Conservation (phyloP, 2,113 vertebrate genomes). For the Centropus unirufus region DNA sequence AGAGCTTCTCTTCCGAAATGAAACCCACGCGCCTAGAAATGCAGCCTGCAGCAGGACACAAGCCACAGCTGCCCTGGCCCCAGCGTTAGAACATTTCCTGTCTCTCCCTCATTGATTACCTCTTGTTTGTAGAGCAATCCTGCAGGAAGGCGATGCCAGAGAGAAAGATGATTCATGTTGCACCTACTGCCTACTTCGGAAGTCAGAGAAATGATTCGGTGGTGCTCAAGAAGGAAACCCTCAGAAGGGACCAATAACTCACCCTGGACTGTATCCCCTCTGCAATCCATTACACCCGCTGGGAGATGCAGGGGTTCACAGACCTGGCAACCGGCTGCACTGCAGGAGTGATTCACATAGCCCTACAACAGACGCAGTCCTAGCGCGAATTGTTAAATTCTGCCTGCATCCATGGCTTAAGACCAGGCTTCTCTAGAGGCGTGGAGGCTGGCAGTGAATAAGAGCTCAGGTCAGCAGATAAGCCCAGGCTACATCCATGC, state of each 20-base stretch:
- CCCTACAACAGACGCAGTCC: background rate
- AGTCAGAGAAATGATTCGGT: background rate
- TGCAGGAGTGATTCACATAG: background rate
- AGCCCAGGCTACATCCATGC: accelerated
- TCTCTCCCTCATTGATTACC: slow-evolving; percentile 21
- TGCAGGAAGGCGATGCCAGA: background rate
- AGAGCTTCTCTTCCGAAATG: background rate
- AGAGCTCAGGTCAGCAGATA: background rate
- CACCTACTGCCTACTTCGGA: background rate
- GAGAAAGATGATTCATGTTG: background rate
- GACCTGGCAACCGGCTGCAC: background rate
- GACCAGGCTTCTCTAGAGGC: background rate
- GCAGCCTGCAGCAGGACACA: background rate
- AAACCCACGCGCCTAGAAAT: background rate
- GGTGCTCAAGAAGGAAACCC: slow-evolving; percentile 14
- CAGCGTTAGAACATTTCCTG: background rate
- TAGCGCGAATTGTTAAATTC: background rate
- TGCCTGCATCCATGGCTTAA: background rate
- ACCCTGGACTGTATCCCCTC: background rate
- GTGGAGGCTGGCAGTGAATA: background rate
- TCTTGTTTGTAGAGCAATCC: background rate
- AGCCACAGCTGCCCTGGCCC: background rate
- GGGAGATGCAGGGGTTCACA: background rate
- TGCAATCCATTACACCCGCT: background rate
- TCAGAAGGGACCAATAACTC: background rate